Evolutionary conservation across 2,888 invertebrate genomes (phyloP), one percentile per base, ranked within the genome.

Genomic region (Ormyrus nitidulus): DNA sequence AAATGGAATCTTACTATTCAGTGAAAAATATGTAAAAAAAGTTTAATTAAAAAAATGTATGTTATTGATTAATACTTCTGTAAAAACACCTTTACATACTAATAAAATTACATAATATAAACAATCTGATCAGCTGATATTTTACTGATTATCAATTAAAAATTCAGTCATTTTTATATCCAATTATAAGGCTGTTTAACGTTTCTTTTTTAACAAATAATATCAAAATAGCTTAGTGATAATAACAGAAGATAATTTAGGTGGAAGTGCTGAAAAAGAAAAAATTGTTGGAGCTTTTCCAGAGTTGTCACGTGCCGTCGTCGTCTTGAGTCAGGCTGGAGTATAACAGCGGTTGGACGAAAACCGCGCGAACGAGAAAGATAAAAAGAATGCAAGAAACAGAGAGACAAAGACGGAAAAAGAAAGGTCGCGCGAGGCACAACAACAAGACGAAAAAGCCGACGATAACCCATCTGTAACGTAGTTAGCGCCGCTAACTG

Each of bases 381-480:
- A 59, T 9, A 61, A 46, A 62, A 75, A 58, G 51, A 8, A 13
- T n/a, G 44, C 9, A 8, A 65, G 54, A 48, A 3, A 48, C 6
- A 19, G 65, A 69, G 58, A 62, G 62, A 56, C 11, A 72, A 54
- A 74, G 74, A 73, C n/a, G 51, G 66, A 59, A 10, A 34, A n/a
- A 11, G 48, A 49, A 77, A 56, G 71, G 77, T 64, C 62, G 86
- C 87, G 85, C 84, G 83, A 68, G 83, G 81, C 84, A 82, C 85
- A 86, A 85, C 85, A 87, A 87, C 84, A 87, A 86, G 34, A 34
- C 84, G 85, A 80, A 68, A 78, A 77, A 71, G 64, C 79, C 79
- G 82, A 34, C 75, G 78, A 78, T 68, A 84, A 34, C 79, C 82
- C 83, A 85, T 85, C 86, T 86, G 86, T 87, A 87, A 75, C 62